phyloP scores from a whole-genome alignment of 2,113 vertebrate genomes.

The Tragelaphus scriptus region DNA sequence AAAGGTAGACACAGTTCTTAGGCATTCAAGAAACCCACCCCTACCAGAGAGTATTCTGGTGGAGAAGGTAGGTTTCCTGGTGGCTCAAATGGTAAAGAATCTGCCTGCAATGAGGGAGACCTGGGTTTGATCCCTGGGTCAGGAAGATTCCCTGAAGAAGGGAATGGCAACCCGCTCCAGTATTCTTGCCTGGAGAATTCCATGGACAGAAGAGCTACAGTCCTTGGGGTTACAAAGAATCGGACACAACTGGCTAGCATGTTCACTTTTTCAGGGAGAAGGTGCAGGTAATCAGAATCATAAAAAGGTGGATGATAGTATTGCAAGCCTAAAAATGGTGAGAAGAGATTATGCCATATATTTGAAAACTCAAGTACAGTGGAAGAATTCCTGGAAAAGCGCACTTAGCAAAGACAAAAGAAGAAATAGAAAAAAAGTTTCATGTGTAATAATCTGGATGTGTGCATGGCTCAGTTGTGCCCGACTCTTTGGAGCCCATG shows the following conservation, averaged over 20 bases:
- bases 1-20: not conserved
- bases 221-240: not conserved
- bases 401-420: not conserved
- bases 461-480: not conserved
- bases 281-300: rapidly evolving
- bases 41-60: not conserved
- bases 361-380: not conserved
- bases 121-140: not conserved
- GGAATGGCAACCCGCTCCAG: not conserved
- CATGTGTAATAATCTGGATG: not conserved
- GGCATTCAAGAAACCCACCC: not conserved
- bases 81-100: not conserved
- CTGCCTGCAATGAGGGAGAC: not conserved
- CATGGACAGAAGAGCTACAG: not conserved
- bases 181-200: not conserved
- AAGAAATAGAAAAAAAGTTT: not conserved
- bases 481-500: not conserved
- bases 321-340: not conserved
- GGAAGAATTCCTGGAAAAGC: not conserved
- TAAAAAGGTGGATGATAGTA: not conserved
- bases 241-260: not conserved
- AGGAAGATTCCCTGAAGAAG: not conserved
- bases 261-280: not conserved
- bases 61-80: not conserved
- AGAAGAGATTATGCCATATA: rapidly evolving